Evolutionary conservation across 2,797 vertebrate genomes (phyloP).

Genomic region (Okamejei kenojei): DNA sequence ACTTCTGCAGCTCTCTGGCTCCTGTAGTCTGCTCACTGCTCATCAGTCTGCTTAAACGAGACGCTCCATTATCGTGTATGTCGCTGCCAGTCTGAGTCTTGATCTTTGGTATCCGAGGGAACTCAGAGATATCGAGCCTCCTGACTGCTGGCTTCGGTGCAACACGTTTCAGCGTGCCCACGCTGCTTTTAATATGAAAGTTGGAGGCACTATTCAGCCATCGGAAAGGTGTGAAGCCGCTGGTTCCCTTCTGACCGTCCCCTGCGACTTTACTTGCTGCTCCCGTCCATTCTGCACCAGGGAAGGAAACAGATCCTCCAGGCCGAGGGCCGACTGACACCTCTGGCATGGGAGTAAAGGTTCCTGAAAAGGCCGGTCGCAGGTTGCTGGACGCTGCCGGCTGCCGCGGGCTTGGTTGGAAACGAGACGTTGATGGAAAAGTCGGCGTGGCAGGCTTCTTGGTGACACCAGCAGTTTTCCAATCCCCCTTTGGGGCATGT

Average conservation of each 20-base stretch:
- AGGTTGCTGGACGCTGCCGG: background rate
- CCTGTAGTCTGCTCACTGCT: slow-evolving; percentile 62
- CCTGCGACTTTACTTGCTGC: slow-evolving; percentile 42
- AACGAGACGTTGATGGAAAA: slow-evolving; percentile 38
- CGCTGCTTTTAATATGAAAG: slow-evolving; percentile 44
- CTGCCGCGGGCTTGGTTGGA: background rate
- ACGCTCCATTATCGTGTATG: slow-evolving; percentile 49
- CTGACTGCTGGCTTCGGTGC: slow-evolving; percentile 60
- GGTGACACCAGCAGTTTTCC: slow-evolving; percentile 42
- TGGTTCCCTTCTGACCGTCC: slow-evolving; percentile 15
- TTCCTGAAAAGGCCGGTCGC: slow-evolving; percentile 7
- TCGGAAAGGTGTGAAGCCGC: slow-evolving; percentile 40
- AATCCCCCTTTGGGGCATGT: slow-evolving; percentile 41
- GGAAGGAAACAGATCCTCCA: background rate
- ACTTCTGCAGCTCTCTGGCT: slow-evolving; percentile 49
- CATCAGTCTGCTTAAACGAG: slow-evolving; percentile 71
- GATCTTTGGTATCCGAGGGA: slow-evolving; percentile 93
- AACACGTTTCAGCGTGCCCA: slow-evolving; percentile 49
- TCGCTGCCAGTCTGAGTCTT: slow-evolving; percentile 55
- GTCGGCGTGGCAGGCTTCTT: slow-evolving; percentile 42
- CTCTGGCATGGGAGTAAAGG: slow-evolving; percentile 32
- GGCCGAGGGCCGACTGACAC: background rate
- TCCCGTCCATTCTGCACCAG: background rate
- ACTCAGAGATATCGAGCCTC: slow-evolving; percentile 70
- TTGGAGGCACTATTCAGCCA: slow-evolving; percentile 40